Evolutionary conservation across 2,888 invertebrate genomes (phyloP).

Genomic region (Drosophila subsilvestris): DNA sequence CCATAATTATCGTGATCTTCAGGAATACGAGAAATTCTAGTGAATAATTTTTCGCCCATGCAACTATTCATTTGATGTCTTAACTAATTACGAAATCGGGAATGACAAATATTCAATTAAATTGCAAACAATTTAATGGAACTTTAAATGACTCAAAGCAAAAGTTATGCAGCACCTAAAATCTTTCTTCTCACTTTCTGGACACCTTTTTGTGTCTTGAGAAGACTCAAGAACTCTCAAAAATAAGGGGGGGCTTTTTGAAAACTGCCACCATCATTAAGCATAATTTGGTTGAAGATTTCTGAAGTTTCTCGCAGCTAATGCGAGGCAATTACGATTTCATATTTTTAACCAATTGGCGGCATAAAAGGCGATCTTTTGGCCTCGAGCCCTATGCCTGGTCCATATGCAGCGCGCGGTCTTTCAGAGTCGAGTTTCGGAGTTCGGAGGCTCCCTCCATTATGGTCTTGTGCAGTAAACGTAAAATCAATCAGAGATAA

Average conservation of each 20-base stretch:
- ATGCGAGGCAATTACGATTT: slow-evolving; percentile 74
- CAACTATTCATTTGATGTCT: slow-evolving; percentile 32
- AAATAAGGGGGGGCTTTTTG: slow-evolving; percentile 25
- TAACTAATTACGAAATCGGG: slow-evolving; percentile 31
- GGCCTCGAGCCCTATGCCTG: slow-evolving; percentile 61
- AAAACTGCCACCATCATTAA: slow-evolving; percentile 65
- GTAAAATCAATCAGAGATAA: slow-evolving; percentile 80
- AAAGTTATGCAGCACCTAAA: background rate
- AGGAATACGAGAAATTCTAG: slow-evolving; percentile 5
- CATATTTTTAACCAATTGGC: slow-evolving; percentile 77
- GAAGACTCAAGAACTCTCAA: slow-evolving; percentile 30
- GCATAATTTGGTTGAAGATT: slow-evolving; percentile 74
- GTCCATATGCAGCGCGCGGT: slow-evolving; percentile 46
- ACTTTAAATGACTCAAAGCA: slow-evolving; percentile 3
- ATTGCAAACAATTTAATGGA: slow-evolving; percentile 26
- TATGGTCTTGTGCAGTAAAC: slow-evolving; percentile 62
- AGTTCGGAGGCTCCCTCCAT: slow-evolving; percentile 47
- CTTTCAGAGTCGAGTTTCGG: slow-evolving; percentile 1
- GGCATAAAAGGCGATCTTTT: slow-evolving; percentile 65
- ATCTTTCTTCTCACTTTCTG: slow-evolving; percentile 31
- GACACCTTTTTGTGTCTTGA: slow-evolving; percentile 1
- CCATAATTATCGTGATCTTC: slow-evolving; percentile 22
- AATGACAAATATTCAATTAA: slow-evolving; percentile 36
- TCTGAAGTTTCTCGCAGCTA: slow-evolving; percentile 69
- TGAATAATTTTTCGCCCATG: slow-evolving; percentile 20